A percentile compares a stretch with the other conserved stretches of the same genome.
phyloP scores from a whole-genome alignment of 2,797 vertebrate species.

The Anniella stebbinsi region DNA sequence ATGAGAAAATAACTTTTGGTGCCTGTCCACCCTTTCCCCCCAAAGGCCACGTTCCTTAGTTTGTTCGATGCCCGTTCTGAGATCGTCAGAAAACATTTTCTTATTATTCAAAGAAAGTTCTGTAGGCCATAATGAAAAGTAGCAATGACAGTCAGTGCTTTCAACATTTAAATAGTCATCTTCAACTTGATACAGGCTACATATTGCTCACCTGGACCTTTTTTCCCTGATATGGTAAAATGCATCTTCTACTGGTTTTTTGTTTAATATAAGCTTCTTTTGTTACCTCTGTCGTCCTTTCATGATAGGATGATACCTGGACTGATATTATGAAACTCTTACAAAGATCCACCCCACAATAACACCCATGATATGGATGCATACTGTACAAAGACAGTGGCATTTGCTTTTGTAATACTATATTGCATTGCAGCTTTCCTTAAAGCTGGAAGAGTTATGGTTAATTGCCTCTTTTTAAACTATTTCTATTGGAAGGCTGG shows the following conservation, averaged over 20 bases:
- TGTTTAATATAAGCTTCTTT: slow-evolving; percentile 71
- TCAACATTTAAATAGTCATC: slow-evolving; percentile 76
- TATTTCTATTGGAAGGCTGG: slow-evolving; percentile 76
- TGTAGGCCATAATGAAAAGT: slow-evolving; percentile 83
- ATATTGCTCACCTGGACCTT: slow-evolving; percentile 80
- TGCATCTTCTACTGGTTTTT: slow-evolving; percentile 70
- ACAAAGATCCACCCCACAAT: slow-evolving; percentile 51
- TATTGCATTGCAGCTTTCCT: slow-evolving; percentile 72
- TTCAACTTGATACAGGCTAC: slow-evolving; percentile 83
- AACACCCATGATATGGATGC: slow-evolving; percentile 63
- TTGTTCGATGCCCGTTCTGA: slow-evolving; percentile 83
- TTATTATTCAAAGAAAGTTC: slow-evolving; percentile 75
- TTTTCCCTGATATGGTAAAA: slow-evolving; percentile 93
- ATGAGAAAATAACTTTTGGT: slow-evolving; percentile 85
- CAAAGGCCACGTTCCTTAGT: slow-evolving; percentile 81
- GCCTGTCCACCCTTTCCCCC: slow-evolving; percentile 75
- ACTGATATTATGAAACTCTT: slow-evolving; percentile 69
- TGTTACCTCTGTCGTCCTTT: slow-evolving; percentile 66
- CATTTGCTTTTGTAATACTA: slow-evolving; percentile 60
- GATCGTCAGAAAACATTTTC: slow-evolving; percentile 69
- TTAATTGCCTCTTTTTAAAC: slow-evolving; percentile 70
- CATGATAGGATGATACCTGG: slow-evolving; percentile 71
- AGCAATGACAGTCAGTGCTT: slow-evolving; percentile 91
- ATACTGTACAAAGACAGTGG: slow-evolving; percentile 71
- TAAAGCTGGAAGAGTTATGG: slow-evolving; percentile 78